Conservation (phyloP, 2,113 vertebrate genomes). For the Psilopsiagon aymara region DNA sequence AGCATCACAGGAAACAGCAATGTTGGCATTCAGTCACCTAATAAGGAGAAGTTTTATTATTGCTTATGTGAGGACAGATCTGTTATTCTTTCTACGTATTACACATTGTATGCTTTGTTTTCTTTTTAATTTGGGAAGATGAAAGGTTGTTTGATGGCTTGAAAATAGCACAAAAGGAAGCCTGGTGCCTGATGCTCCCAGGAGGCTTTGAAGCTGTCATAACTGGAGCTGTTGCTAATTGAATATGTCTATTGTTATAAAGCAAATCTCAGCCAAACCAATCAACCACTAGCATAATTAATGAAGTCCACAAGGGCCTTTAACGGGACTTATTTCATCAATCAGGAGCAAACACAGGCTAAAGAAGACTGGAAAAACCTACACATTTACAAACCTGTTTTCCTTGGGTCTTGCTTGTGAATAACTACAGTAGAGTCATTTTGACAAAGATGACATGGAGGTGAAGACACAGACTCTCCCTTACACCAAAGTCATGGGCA, state of each 20-base stretch:
- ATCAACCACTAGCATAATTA: not conserved
- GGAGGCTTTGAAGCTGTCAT: not conserved
- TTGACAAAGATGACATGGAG: not conserved
- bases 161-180: not conserved
- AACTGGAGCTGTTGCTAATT: conserved; percentile 26
- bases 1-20: conserved; percentile 8
- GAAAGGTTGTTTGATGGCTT: not conserved
- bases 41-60: conserved; percentile 55
- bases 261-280: not conserved
- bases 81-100: conserved; percentile 50
- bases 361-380: not conserved
- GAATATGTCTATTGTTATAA: conserved; percentile 2
- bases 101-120: not conserved
- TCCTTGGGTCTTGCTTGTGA: not conserved
- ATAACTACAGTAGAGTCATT: not conserved
- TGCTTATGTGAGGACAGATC: not conserved
- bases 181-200: not conserved
- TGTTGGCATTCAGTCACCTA: conserved; percentile 37
- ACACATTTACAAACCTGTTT: not conserved
- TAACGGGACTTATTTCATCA: not conserved
- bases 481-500: not conserved
- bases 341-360: not conserved
- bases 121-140: conserved; percentile 1
- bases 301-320: not conserved
- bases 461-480: not conserved